Percentiles rank a stretch among this genome's conserved stretches.
Conservation (phyloP, 2,797 vertebrate species). For the Tragopan temminckii region DNA sequence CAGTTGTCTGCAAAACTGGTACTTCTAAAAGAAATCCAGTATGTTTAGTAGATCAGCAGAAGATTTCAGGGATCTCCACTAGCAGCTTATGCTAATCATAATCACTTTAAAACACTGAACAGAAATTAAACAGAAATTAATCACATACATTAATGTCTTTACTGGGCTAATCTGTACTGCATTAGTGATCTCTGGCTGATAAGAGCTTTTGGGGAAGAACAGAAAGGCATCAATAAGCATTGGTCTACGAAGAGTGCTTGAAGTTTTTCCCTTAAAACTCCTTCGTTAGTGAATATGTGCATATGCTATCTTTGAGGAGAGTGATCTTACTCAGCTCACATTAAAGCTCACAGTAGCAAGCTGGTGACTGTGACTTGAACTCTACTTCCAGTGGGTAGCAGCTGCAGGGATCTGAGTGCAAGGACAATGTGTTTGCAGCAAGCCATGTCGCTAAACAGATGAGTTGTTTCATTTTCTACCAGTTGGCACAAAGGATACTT, state of each 20-base stretch:
- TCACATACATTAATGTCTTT: not conserved
- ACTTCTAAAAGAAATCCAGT: fast-evolving
- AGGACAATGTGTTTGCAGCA: not conserved
- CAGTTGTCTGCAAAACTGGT: not conserved
- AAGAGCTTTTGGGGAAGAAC: not conserved
- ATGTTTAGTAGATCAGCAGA: fast-evolving
- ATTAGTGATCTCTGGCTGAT: not conserved
- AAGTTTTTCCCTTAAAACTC: not conserved
- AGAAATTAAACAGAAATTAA: not conserved
- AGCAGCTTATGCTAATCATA: not conserved
- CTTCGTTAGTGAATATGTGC: not conserved
- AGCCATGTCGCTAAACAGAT: slow-evolving; percentile 6
- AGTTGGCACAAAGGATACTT: slow-evolving; percentile 6
- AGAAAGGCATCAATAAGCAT: not conserved
- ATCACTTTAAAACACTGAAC: not conserved
- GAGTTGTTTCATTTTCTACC: slow-evolving; percentile 20
- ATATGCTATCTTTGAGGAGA: not conserved
- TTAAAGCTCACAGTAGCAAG: not conserved
- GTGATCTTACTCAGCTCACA: not conserved
- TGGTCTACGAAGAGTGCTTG: not conserved
- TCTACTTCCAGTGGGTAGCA: not conserved
- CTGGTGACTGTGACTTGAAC: not conserved
- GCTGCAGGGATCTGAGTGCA: not conserved
- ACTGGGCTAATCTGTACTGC: not conserved
- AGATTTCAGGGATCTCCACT: not conserved